Percentiles rank a stretch among this genome's conserved stretches.
Conservation (phyloP, 2,888 invertebrate genomes). For the Ophraella communa region DNA sequence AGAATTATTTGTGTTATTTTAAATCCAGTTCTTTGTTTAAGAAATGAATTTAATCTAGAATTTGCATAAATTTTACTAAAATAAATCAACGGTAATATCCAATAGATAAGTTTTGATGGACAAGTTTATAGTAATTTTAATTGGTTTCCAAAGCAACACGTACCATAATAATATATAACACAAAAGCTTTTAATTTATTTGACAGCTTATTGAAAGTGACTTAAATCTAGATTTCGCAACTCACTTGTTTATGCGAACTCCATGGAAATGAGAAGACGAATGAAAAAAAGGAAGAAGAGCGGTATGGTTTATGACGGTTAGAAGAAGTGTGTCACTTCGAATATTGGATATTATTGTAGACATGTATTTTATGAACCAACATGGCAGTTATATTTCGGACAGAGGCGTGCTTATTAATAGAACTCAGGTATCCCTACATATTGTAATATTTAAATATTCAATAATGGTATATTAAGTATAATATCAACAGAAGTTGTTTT, state of each 20-base stretch:
- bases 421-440: too few relatives aligned
- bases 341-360: slow-evolving; percentile 10
- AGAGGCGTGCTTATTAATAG: not conserved
- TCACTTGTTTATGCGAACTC: slow-evolving; percentile 19
- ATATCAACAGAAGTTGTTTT: too few relatives aligned
- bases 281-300: slow-evolving; percentile 9
- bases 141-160: slow-evolving; percentile 34
- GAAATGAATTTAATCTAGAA: not conserved
- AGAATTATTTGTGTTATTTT: too few relatives aligned
- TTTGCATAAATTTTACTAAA: not conserved
- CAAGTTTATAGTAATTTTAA: slow-evolving; percentile 35
- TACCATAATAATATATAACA: slow-evolving; percentile 36
- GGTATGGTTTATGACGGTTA: slow-evolving; percentile 18
- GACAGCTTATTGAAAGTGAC: slow-evolving; percentile 36
- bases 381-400: not conserved
- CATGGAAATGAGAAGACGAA: slow-evolving; percentile 2
- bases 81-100: not conserved
- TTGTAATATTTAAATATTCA: too few relatives aligned
- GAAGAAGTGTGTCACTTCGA: slow-evolving; percentile 21
- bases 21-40: too few relatives aligned
- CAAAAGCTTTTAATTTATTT: slow-evolving; percentile 33
- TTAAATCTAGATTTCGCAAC: slow-evolving; percentile 33
- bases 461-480: too few relatives aligned
- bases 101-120: slow-evolving; percentile 29
- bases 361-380: slow-evolving; percentile 10